These are phyloP conservation scores for Cremastinae sp. DNA, from an alignment of 2,888 invertebrate genomes.

Conservation along the genomic window DNA sequence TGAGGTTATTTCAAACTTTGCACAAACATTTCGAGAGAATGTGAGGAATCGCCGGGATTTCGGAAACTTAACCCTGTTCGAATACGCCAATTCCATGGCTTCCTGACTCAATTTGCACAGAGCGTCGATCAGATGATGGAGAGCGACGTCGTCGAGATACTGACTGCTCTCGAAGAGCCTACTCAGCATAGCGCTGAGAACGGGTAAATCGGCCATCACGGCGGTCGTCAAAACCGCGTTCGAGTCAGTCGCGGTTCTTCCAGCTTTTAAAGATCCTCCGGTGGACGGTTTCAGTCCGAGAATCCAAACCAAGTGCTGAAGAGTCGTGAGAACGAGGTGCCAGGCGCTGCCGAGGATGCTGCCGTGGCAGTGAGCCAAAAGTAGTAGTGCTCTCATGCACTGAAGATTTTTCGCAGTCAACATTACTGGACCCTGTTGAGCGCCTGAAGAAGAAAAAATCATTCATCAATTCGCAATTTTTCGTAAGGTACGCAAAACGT, in stretches of 20 bases:
- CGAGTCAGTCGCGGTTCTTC: constrained; percentile 88
- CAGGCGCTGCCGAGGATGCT: constrained; percentile 95
- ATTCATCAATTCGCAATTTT: constrained; percentile 7
- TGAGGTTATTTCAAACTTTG: too few relatives aligned
- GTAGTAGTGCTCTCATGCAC: constrained; percentile 95
- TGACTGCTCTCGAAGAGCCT: constrained; percentile 97
- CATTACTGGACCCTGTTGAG: constrained; percentile 96
- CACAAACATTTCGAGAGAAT: too few relatives aligned
- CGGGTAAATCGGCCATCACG: constrained; percentile 97
- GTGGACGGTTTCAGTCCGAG: constrained; percentile 96
- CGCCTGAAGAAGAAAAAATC: constrained; percentile 80
- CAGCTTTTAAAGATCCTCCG: constrained; percentile 95
- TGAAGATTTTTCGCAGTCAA: constrained; percentile 98
- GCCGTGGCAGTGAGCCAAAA: constrained; percentile 95
- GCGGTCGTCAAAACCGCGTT: constrained; percentile 96
- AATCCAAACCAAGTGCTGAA: constrained; percentile 97
- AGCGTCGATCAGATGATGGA: constrained; percentile 98
- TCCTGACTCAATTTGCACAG: constrained; percentile 97
- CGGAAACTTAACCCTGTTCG: constrained; percentile 87
- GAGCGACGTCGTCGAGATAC: constrained; percentile 94
- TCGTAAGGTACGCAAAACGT: constrained; percentile 1
- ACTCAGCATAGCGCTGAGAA: constrained; percentile 94
- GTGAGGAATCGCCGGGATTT: too few relatives aligned
- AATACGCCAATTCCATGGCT: constrained; percentile 97
- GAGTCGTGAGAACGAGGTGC: constrained; percentile 96